Conservation (phyloP, 2,797 vertebrate species). For the Chelonia mydas region DNA sequence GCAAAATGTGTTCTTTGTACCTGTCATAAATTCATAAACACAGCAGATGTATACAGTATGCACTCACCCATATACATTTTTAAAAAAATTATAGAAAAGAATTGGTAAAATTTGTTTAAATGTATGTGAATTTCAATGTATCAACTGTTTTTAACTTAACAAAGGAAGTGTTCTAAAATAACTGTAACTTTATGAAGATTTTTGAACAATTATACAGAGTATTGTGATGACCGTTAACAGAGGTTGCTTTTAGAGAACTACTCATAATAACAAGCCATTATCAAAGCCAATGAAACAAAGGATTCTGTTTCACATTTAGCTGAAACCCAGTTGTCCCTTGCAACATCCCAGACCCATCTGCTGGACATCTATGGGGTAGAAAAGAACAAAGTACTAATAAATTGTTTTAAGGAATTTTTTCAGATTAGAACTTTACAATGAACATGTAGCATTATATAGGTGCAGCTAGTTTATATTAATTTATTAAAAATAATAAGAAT, state of each 20-base stretch:
- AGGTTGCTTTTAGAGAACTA: constrained; percentile 15
- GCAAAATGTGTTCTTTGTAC: constrained; percentile 20
- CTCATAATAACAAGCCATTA: constrained; percentile 79
- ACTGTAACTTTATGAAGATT: neutral
- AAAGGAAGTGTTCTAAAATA: neutral
- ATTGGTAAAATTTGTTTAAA: neutral
- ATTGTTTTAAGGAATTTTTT: neutral
- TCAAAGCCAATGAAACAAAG: constrained; percentile 74
- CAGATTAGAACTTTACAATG: neutral
- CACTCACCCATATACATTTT: constrained; percentile 4
- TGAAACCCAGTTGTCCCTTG: constrained; percentile 79
- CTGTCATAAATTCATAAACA: constrained; percentile 33
- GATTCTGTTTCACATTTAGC: constrained; percentile 73
- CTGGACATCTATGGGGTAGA: constrained; percentile 77
- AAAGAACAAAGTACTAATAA: constrained; percentile 2
- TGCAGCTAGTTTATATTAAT: neutral
- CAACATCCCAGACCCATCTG: constrained; percentile 81
- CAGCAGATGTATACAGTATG: constrained; percentile 33
- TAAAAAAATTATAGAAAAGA: neutral
- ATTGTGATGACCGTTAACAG: neutral
- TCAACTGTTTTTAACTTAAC: neutral
- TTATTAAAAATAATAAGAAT: neutral
- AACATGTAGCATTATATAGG: neutral
- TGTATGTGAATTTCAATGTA: neutral
- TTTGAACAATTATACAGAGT: neutral